Percentiles rank a stretch among this genome's conserved stretches.
phyloP scores from a whole-genome alignment of 2,888 invertebrate species.

The Nezara viridula region DNA sequence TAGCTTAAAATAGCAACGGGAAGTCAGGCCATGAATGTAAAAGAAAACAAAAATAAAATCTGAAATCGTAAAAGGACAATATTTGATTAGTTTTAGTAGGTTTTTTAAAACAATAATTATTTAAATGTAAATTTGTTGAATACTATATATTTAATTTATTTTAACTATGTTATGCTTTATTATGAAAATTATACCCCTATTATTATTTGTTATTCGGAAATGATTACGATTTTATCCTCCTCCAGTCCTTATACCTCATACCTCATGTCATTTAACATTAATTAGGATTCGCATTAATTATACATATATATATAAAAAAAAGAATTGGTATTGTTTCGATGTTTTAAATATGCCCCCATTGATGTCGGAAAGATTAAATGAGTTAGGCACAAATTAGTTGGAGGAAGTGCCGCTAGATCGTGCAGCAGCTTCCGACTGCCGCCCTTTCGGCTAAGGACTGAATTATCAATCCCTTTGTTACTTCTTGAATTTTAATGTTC shows the following conservation, averaged over 20 bases:
- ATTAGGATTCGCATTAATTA: not conserved
- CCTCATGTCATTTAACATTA: not conserved
- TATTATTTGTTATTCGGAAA: not conserved
- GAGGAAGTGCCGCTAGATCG: not conserved
- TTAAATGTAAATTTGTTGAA: not conserved
- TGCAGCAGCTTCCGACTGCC: constrained; percentile 18
- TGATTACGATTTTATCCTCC: not conserved
- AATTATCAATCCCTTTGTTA: not conserved
- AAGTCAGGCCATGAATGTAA: not conserved
- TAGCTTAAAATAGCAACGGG: not conserved
- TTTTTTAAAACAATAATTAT: no score
- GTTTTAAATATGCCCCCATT: not conserved
- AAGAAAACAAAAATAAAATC: not conserved
- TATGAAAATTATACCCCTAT: not conserved
- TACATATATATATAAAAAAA: not conserved
- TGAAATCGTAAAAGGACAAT: not conserved
- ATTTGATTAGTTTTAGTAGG: no score
- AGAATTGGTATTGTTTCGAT: not conserved
- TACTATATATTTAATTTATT: not conserved
- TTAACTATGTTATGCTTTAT: not conserved
- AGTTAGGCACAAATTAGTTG: not conserved
- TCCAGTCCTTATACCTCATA: no score
- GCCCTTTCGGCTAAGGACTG: not conserved
- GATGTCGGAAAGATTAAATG: not conserved
- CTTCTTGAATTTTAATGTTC: not conserved